Evolutionary conservation across 2,797 vertebrate species (phyloP).

Genomic region (Mormyrus hasselquistii): DNA sequence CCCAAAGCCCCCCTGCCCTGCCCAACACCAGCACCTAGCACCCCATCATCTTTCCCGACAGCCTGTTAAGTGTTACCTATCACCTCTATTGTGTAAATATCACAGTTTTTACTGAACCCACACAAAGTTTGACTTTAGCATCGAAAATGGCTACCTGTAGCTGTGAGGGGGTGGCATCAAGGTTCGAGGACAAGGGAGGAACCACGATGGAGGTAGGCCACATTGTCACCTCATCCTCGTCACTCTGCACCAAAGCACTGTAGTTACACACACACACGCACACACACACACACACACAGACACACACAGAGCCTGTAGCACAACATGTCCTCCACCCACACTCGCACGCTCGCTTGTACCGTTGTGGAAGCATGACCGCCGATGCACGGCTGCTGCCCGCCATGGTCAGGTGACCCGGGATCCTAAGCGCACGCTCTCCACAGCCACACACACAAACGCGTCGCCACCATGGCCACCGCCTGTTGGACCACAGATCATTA

Average conservation of each 20-base stretch:
- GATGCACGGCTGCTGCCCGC: neutral
- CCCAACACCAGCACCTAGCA: neutral
- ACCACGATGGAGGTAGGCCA: neutral
- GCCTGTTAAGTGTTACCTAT: constrained; percentile 43
- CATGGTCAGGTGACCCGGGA: constrained; percentile 27
- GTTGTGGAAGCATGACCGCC: constrained; percentile 21
- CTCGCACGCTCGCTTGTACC: constrained; percentile 6
- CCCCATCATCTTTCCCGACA: constrained; percentile 8
- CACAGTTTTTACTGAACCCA: neutral
- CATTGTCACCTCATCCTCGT: constrained; percentile 15
- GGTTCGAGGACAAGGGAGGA: neutral
- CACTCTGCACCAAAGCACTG: neutral
- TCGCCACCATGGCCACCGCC: neutral
- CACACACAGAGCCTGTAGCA: neutral
- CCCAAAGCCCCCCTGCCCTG: neutral
- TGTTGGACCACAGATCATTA: constrained; percentile 51
- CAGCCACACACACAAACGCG: neutral
- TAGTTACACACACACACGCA: neutral
- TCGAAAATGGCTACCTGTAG: neutral
- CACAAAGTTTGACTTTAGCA: neutral
- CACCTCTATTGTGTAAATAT: constrained; percentile 37
- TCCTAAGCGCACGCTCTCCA: neutral
- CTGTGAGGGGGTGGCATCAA: neutral
- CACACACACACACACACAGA: neutral
- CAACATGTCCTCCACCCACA: neutral